Conservation (phyloP, 53 echinoderm and acorn worm genomes). For the Antedon mediterranea region DNA sequence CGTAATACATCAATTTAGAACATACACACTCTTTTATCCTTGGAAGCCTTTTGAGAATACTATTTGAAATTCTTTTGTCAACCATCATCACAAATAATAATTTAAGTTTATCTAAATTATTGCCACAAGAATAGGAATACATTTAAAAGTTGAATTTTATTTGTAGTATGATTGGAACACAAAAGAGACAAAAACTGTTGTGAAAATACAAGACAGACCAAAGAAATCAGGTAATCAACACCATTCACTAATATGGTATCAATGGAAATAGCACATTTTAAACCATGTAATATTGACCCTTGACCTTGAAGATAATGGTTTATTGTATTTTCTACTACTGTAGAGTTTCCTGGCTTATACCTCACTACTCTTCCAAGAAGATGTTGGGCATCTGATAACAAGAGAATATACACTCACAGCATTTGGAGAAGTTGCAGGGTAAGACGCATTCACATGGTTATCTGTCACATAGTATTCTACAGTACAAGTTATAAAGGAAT, state of each 20-base stretch:
- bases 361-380: slow-evolving; percentile 17
- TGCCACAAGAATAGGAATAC: no score
- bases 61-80: no score
- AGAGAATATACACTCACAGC: slow-evolving; percentile 21
- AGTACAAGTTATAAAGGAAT: not conserved
- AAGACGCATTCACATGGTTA: not conserved
- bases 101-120: no score
- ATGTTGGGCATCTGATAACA: slow-evolving; percentile 66
- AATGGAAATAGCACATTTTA: no score
- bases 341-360: slow-evolving; percentile 63
- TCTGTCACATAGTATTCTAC: not conserved
- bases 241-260: no score
- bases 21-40: no score
- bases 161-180: slow-evolving; percentile 60
- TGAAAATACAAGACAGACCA: slow-evolving; percentile 44
- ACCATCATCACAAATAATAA: no score
- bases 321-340: no score
- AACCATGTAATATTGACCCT: no score
- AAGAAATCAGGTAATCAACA: slow-evolving; percentile 13
- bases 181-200: slow-evolving; percentile 40
- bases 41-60: no score
- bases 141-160: no score
- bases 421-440: slow-evolving; percentile 68
- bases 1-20: not conserved
- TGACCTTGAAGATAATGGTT: no score